Base-by-base conservation (phyloP, 2,797 vertebrate species). In the Eospalax fontanierii region DNA sequence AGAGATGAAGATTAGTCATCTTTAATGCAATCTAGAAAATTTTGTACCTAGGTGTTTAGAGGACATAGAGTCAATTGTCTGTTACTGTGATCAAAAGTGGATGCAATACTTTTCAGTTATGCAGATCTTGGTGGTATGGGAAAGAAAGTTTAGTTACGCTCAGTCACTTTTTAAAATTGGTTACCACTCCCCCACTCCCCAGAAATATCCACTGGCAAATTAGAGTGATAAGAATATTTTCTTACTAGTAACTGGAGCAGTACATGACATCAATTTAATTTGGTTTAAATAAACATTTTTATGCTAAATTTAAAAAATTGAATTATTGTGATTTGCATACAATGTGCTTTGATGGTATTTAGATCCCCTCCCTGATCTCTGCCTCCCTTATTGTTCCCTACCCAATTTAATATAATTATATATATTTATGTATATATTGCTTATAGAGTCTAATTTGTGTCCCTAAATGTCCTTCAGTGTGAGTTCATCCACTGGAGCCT, bases 21-120 rank as follows among this genome's bases (percentile, higher is more conserved):
- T 93, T 73, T 87, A 81, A 91, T 87, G 40, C 2, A 78, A 71
- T n/a, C 38, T 79, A 65, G 73, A 81, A 33, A 81, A 81, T 88
- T 89, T 93, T 70, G n/a, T 33, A 19, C 33, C 16, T 38, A 89
- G 66, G 82, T 6, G 1, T 71, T 94, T 74, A 3, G 40, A 87
- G 80, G 65, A 94, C 82, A 89, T 78, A 78, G 76, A 95, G 68
- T 92, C 79, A 93, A n/a, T 71, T 19, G 88, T 74, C 35, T 83
- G 35, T 80, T 81, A 91, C 35, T 95, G 10, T 78, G 65, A 21
- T 91, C 38, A 83, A 73, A 86, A 84, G 16, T 63, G 15, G 33
- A 57, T 24, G 78, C 21, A 81, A 26, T 89, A 46, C 80, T 84
- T 96, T 92, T 87, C 74, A 65, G 76, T 66, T 89, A 78, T 33